Percentiles rank a stretch among this genome's conserved stretches.
Conservation (phyloP, 37 sponge, comb jelly and placozoan species). For the Agelas oroides region DNA sequence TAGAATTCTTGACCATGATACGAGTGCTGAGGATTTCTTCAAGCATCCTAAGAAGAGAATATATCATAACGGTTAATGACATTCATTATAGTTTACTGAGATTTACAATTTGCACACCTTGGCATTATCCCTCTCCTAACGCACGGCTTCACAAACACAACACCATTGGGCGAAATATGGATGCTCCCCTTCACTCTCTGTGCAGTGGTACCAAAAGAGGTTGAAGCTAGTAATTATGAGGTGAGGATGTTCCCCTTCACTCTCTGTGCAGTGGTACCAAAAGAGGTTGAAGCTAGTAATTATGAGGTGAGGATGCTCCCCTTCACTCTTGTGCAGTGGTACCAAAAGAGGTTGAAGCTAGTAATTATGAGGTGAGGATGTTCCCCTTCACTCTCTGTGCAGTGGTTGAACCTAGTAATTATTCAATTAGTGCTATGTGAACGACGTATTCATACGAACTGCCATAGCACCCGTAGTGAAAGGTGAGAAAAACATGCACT, state of each 20-base stretch:
- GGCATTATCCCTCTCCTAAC: constrained; percentile 90
- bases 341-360: too few species aligned
- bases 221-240: too few species aligned
- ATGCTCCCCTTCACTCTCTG: constrained; percentile 74
- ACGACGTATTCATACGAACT: too few species aligned
- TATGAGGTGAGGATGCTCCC: too few species aligned
- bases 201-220: too few species aligned
- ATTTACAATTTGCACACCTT: constrained; percentile 25
- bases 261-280: constrained; percentile 63
- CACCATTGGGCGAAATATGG: constrained; percentile 92
- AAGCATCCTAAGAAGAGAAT: constrained; percentile 71
- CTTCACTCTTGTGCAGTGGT: too few species aligned
- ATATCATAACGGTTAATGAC: not conserved
- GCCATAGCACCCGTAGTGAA: too few species aligned
- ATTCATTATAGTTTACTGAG: not conserved
- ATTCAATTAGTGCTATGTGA: too few species aligned
- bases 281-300: too few species aligned
- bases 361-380: too few species aligned
- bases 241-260: constrained; percentile 64
- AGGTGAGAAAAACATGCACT: too few species aligned
- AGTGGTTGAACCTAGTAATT: too few species aligned
- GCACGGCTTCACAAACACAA: constrained; percentile 88
- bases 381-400: constrained; percentile 67
- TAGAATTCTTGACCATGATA: constrained; percentile 95
- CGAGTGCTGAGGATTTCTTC: constrained; percentile 94